phyloP scores from a whole-genome alignment of 2,113 vertebrate species.

The Gnathonemus echidnorhynchus region DNA sequence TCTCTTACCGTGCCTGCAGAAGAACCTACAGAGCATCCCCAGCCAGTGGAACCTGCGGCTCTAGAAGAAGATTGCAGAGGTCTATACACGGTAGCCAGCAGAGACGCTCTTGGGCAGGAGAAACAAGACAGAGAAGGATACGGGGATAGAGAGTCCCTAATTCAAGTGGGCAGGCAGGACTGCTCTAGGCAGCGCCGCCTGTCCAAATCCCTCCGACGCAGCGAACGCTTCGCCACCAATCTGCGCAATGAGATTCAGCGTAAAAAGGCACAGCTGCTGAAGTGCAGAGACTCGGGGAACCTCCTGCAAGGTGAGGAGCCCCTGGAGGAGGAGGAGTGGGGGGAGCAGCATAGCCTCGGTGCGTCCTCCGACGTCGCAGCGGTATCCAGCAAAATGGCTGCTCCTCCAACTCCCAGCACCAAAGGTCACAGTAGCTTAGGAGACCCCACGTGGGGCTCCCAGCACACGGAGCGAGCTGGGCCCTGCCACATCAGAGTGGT shows the following conservation, averaged over 20 bases:
- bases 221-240: slow-evolving; percentile 87
- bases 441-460: slow-evolving; percentile 37
- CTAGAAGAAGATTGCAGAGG: slow-evolving; percentile 25
- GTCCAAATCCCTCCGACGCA: slow-evolving; percentile 71
- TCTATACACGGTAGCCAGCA: slow-evolving; percentile 24
- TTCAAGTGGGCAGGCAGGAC: slow-evolving; percentile 37
- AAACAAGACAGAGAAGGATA: slow-evolving; percentile 30
- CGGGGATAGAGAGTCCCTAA: slow-evolving; percentile 12
- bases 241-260: slow-evolving; percentile 90
- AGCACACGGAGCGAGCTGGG: slow-evolving; percentile 37
- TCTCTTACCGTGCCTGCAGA: slow-evolving; percentile 52
- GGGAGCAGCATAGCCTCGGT: slow-evolving; percentile 22
- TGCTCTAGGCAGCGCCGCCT: slow-evolving; percentile 60
- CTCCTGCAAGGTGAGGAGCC: slow-evolving; percentile 61
- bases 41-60: slow-evolving; percentile 29
- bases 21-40: slow-evolving; percentile 10
- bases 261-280: slow-evolving; percentile 88
- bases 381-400: neutral
- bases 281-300: slow-evolving; percentile 58
- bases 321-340: slow-evolving; percentile 63
- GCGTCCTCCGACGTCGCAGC: neutral
- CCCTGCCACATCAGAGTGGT: slow-evolving; percentile 43
- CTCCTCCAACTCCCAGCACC: neutral
- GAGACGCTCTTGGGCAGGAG: slow-evolving; percentile 48
- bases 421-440: neutral